Percentiles rank a stretch among this genome's conserved stretches.
Conservation (phyloP, 2,888 invertebrate species). For the Balanococcus diminutus region DNA sequence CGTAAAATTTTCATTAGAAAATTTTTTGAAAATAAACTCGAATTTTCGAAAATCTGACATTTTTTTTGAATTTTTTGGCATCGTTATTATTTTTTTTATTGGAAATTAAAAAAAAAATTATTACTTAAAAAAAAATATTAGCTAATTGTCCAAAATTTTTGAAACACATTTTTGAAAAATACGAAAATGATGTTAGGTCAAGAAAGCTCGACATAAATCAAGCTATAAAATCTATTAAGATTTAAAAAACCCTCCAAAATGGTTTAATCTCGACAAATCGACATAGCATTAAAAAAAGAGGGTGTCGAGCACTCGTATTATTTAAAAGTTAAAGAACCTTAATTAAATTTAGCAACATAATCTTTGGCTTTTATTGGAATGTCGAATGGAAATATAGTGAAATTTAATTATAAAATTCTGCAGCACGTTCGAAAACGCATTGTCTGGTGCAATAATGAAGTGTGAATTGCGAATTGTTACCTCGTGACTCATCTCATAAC, state of each 20-base stretch:
- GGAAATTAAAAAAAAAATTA: no score
- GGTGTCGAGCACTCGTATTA: not conserved
- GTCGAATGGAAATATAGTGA: slow-evolving; percentile 42
- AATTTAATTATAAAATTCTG: slow-evolving; percentile 53
- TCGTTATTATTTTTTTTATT: no score
- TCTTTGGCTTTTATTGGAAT: slow-evolving; percentile 53
- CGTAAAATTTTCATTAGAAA: no score
- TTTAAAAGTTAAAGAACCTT: slow-evolving; percentile 39
- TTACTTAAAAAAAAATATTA: no score
- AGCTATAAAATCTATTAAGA: slow-evolving; percentile 15
- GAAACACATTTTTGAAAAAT: no score
- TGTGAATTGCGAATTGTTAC: slow-evolving; percentile 8
- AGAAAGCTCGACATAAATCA: no score
- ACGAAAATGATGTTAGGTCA: no score
- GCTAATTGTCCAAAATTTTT: no score
- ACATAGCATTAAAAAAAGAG: not conserved
- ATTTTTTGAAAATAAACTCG: no score
- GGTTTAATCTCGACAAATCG: no score
- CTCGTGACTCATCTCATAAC: slow-evolving; percentile 17
- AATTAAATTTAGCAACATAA: slow-evolving; percentile 54
- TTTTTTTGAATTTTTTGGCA: no score
- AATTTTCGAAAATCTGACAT: no score
- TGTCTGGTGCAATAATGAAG: not conserved
- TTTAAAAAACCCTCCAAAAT: not conserved
- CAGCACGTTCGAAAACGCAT: not conserved